Evolutionary conservation across 2,113 vertebrate genomes (phyloP), one percentile per base, ranked within the genome.

Genomic region (Oncorhynchus masou): DNA sequence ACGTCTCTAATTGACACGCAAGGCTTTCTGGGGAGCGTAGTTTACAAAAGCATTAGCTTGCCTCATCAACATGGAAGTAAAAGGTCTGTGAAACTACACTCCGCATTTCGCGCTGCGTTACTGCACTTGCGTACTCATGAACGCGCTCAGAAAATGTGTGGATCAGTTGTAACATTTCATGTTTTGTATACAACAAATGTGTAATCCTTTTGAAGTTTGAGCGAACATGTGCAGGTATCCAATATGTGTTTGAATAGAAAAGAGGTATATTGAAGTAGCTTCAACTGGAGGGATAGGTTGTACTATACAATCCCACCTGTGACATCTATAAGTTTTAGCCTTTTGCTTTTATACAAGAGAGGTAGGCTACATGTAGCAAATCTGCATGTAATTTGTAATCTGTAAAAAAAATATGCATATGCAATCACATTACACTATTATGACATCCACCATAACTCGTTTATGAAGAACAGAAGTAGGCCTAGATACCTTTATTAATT

Each of bases 1-100:
- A 94, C 92, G 92, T 90, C 87, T 90, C 90, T 92, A 92, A 92
- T 92, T 89, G 91, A 80, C 66, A 81, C 88, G 85, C 84, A n/a
- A 16, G 13, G 91, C 68, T 64, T 31, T 57, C 78, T 89, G 92
- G 94, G 90, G 77, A 85, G 11, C 2, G 90, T 88, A 91, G 92
- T 93, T 81, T 29, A 2, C 1, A 0, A 25, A 1, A 29, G 34
- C n/a, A 5, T 2, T 60, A 25, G 75, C 48, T 34, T 64, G 0
- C 15, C 74, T 71, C 1, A 3, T 4, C 20, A 0, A 20, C 1
- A 24, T 0, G 6, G 1, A 6, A 5, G 7, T 27, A 6, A 4
- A 1, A 8, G 7, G 6, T 1, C 0, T 0, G 1, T 22, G 7
- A 70, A 89, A 93, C 92, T 93, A 93, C 93, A 92, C 80, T 80